Conservation (phyloP, 2,888 invertebrate species). For the Melanargia galathea region DNA sequence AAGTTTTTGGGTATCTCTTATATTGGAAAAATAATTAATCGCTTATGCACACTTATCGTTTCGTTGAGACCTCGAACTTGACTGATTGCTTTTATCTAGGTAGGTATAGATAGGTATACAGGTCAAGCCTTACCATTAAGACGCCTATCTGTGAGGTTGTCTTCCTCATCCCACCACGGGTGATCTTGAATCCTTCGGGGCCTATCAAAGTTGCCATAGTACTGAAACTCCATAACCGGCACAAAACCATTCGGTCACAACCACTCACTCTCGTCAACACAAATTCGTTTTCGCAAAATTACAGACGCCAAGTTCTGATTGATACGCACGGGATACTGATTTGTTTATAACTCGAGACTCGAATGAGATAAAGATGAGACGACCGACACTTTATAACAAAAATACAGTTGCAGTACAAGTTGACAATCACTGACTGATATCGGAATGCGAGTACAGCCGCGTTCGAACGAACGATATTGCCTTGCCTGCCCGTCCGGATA, state of each 20-base stretch:
- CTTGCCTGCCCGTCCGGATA: conserved; percentile 23
- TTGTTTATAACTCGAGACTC: conserved; percentile 64
- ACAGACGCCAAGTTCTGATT: conserved; percentile 58
- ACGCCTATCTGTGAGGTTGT: conserved; percentile 70
- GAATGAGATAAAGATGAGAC: conserved; percentile 65
- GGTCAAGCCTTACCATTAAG: conserved; percentile 62
- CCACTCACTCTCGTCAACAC: conserved; percentile 18
- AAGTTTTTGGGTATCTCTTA: no score
- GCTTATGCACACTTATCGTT: no score
- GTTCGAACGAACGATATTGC: conserved; percentile 27
- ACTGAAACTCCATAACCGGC: conserved; percentile 72
- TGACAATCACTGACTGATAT: conserved; percentile 28
- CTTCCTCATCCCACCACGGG: conserved; percentile 77
- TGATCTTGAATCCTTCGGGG: conserved; percentile 63
- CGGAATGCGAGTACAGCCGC: conserved; percentile 14
- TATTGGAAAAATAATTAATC: no score
- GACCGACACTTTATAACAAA: conserved; percentile 59
- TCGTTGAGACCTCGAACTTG: conserved; percentile 28
- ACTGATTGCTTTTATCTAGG: conserved; percentile 4
- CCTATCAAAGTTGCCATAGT: conserved; percentile 69
- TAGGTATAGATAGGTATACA: not conserved
- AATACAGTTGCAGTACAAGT: conserved; percentile 31
- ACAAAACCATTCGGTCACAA: conserved; percentile 33
- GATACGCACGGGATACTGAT: conserved; percentile 66
- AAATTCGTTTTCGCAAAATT: conserved; percentile 27